Evolutionary conservation across 2,113 vertebrate genomes (phyloP).

Genomic region (Vulpes ferrilata): DNA sequence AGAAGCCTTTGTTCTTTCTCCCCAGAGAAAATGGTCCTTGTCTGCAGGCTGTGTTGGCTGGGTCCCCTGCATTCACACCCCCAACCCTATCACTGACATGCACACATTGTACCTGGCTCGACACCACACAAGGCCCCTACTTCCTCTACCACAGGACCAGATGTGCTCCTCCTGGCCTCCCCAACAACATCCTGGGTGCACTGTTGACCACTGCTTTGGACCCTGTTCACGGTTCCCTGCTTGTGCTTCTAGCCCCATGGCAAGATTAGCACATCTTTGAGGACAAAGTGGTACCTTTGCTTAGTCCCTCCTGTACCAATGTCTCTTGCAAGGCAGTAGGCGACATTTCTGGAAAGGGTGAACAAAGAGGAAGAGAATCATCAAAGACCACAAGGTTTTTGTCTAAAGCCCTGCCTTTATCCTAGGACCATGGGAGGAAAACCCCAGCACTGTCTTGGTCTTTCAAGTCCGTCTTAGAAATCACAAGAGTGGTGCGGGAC

Average conservation of each 20-base stretch:
- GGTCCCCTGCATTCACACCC: too few relatives aligned
- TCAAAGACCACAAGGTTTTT: neutral
- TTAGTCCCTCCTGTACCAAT: neutral
- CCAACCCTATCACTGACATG: rapidly evolving
- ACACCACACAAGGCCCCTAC: rapidly evolving
- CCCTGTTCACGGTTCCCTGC: rapidly evolving
- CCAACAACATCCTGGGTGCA: rapidly evolving
- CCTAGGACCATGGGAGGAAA: neutral
- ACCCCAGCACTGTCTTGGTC: rapidly evolving
- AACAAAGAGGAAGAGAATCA: neutral
- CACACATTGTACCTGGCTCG: neutral
- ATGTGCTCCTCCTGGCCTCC: rapidly evolving
- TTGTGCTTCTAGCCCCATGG: neutral
- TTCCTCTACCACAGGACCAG: rapidly evolving
- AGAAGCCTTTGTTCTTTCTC: neutral
- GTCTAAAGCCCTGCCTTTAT: neutral
- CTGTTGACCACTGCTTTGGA: rapidly evolving
- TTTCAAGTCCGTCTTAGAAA: neutral
- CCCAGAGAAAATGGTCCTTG: neutral
- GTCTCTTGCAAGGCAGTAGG: rapidly evolving
- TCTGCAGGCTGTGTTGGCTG: neutral
- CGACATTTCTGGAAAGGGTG: neutral
- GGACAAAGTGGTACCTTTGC: neutral
- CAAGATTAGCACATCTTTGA: neutral
- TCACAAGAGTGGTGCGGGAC: rapidly evolving